Percentiles rank a stretch among this genome's conserved stretches.
Conservation (phyloP, 2,888 invertebrate species). For the Drosophila rellima region DNA sequence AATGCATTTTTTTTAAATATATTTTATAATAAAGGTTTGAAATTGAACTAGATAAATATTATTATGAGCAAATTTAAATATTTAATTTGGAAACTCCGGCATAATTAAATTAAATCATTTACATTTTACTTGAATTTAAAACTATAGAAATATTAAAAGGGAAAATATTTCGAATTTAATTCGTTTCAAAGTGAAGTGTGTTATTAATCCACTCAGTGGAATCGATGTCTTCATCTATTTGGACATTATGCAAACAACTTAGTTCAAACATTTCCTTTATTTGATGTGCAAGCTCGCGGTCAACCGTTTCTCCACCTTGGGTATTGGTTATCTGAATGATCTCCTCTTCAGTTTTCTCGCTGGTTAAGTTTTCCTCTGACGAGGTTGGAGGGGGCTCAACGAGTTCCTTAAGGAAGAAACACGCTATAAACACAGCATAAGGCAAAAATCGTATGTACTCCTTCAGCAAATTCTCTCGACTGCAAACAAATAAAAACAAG, state of each 20-base stretch:
- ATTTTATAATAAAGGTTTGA: too few species aligned
- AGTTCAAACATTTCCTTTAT: slow-evolving; percentile 80
- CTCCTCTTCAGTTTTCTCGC: slow-evolving; percentile 39
- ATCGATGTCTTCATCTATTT: slow-evolving; percentile 70
- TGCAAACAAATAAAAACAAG: slow-evolving; percentile 37
- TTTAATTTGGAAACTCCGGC: not conserved
- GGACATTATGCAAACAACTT: slow-evolving; percentile 57
- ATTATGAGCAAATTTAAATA: not conserved
- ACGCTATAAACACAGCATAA: slow-evolving; percentile 67
- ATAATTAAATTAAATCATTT: too few species aligned
- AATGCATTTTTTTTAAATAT: too few species aligned
- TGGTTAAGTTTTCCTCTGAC: slow-evolving; percentile 58
- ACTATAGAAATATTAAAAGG: not conserved
- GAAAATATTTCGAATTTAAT: not conserved
- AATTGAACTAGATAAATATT: too few species aligned
- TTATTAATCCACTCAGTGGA: slow-evolving; percentile 25
- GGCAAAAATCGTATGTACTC: slow-evolving; percentile 83
- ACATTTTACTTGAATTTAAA: not conserved
- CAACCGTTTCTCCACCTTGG: slow-evolving; percentile 80
- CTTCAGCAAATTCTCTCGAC: slow-evolving; percentile 73
- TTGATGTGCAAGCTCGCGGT: slow-evolving; percentile 82
- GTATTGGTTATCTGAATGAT: slow-evolving; percentile 43
- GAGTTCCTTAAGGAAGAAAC: slow-evolving; percentile 74
- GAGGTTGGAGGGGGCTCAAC: slow-evolving; percentile 63
- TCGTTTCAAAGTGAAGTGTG: not conserved